Evolutionary conservation across 2,113 vertebrate genomes (phyloP).

Genomic region (Anser brachyrhynchus): DNA sequence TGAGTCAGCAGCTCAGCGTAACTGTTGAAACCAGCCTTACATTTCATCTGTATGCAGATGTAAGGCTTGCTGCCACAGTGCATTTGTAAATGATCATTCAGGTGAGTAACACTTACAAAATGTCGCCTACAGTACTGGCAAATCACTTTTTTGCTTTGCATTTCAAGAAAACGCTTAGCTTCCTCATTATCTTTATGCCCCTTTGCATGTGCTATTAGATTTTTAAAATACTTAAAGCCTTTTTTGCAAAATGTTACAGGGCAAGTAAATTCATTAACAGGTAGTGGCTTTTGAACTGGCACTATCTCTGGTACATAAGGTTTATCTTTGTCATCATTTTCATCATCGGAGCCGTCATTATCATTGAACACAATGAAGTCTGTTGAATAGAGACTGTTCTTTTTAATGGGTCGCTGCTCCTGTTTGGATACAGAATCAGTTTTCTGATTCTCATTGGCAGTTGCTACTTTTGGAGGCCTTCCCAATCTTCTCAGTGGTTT

Average conservation of each 20-base stretch:
- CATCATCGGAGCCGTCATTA: constrained; percentile 79
- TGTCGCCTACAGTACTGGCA: constrained; percentile 97
- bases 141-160: constrained; percentile 95
- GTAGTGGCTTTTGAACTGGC: constrained; percentile 67
- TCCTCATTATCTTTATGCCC: constrained; percentile 92
- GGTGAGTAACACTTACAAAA: constrained; percentile 92
- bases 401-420: constrained; percentile 82
- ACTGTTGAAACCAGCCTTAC: constrained; percentile 93
- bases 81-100: constrained; percentile 96
- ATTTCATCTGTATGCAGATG: constrained; percentile 96
- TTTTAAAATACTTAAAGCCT: constrained; percentile 95
- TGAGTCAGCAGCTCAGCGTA: constrained; percentile 91
- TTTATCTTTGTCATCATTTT: constrained; percentile 79
- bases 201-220: constrained; percentile 91
- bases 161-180: constrained; percentile 93
- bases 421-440: constrained; percentile 79
- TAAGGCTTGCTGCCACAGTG: constrained; percentile 96
- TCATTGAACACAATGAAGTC: constrained; percentile 81
- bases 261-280: constrained; percentile 87
- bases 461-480: constrained; percentile 80
- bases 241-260: constrained; percentile 91
- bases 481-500: constrained; percentile 87
- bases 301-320: constrained; percentile 77
- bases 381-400: constrained; percentile 80
- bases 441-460: constrained; percentile 78